Conservation (phyloP, 1,140 invertebrate species). For the Prorops nasuta region DNA sequence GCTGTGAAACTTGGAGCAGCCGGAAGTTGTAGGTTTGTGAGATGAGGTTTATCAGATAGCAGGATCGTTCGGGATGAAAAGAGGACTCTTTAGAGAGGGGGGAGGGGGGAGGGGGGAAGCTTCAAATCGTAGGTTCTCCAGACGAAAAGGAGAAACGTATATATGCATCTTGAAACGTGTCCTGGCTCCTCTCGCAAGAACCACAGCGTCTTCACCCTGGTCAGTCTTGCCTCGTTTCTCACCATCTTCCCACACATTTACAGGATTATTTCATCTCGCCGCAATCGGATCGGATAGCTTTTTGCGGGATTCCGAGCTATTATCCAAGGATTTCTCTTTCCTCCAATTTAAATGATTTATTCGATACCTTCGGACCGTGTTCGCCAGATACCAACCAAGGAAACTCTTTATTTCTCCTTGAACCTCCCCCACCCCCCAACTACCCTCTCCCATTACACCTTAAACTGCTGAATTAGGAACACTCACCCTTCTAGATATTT, state of each 20-base stretch:
- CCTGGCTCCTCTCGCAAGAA: constrained; percentile 8
- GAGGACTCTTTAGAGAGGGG: no score
- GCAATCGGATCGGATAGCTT: constrained; percentile 30
- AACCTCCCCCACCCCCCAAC: no score
- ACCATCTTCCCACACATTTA: constrained; percentile 33
- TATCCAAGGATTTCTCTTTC: constrained; percentile 28
- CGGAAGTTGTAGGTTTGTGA: no score
- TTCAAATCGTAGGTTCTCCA: neutral
- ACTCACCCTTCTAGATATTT: no score
- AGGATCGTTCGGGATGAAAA: no score
- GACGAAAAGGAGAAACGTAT: neutral
- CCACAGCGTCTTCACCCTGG: constrained; percentile 20
- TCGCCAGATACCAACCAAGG: constrained; percentile 13
- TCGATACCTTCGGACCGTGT: constrained; percentile 11
- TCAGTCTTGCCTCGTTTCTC: constrained; percentile 7
- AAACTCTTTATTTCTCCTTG: no score
- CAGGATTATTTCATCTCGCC: constrained; percentile 34
- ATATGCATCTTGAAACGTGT: no score
- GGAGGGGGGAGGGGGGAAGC: neutral
- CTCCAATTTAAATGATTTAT: constrained; percentile 38
- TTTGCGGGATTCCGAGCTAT: constrained; percentile 19
- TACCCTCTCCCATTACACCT: no score
- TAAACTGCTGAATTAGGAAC: no score
- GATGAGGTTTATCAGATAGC: no score
- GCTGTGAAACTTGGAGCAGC: no score